Base-by-base conservation (phyloP, 2,113 vertebrate genomes). In the Macrotus californicus region DNA sequence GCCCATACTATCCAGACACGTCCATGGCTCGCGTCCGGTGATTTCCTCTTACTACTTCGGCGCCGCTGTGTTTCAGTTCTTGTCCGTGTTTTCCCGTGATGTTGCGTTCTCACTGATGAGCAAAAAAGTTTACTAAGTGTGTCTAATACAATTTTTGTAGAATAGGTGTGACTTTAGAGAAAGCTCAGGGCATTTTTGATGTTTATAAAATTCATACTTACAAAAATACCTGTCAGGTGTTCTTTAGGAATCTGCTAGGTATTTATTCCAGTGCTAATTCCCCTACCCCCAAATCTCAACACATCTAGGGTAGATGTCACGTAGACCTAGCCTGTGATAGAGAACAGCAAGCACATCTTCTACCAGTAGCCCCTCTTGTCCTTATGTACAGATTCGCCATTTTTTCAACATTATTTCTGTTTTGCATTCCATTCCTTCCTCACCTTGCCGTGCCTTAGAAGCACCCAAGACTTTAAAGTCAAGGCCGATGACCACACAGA, bases 161-260 rank as follows among this genome's bases (percentile, higher is more conserved):
- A 93, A 36, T 75, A 70, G 22, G 1, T 39, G 29, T 83, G 22
- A 50, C 76, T 93, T 95, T 93, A 87, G 83, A 93, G 69, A 89
- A 89, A 89, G 6, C 22, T 34, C 19, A n/a, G 11, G 13, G 8
- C 18, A 26, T 75, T 87, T 96, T 92, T 43, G 29, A 41, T 59
- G 24, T 29, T 64, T n/a, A 64, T 84, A 16, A 21, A 70, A 48
- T 73, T 87, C 70, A 29, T 79, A 70, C 88, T 87, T 70, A 3
- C 6, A 48, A 89, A 82, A 82, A 90, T 39, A 72, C 36, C 52
- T 26, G 12, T 52, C 19, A 34, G 13, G 34, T 52, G 34, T 56
- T 86, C 59, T 75, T 93, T 50, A 77, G n/a, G 52, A 87, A 81
- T n/a, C 70, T 95, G 18, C 43, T 83, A 29, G n/a, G 16, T 67